Evolutionary conservation across 1,140 invertebrate genomes (phyloP).

Genomic region (Sinonovacula constricta): DNA sequence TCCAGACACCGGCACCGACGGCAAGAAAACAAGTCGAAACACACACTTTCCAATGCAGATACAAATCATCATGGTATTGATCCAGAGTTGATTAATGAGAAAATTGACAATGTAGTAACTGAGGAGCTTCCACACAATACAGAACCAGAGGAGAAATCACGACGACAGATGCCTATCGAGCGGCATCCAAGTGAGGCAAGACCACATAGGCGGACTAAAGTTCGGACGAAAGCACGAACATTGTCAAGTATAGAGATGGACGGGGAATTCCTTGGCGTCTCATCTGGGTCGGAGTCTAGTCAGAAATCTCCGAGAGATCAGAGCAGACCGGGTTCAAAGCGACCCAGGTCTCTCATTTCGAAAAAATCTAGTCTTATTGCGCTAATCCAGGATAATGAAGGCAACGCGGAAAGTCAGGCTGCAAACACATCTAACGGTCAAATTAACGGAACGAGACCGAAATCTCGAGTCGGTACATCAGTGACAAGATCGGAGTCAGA

Average conservation of each 20-base stretch:
- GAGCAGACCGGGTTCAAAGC: slow-evolving; percentile 18
- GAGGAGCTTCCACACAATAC: not conserved
- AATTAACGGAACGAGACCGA: not conserved
- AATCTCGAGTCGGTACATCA: slow-evolving; percentile 25
- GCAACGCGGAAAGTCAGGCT: not conserved
- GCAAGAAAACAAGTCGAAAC: too few relatives aligned
- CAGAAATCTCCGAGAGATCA: not conserved
- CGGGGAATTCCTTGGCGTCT: not conserved
- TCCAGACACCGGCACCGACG: not conserved
- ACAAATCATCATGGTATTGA: not conserved
- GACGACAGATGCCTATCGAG: not conserved
- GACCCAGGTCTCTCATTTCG: slow-evolving; percentile 41
- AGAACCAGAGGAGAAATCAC: not conserved
- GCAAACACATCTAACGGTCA: not conserved
- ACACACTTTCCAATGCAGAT: too few relatives aligned
- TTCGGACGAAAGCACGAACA: slow-evolving; percentile 35
- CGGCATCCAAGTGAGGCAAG: not conserved
- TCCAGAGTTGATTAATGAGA: not conserved
- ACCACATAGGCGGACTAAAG: not conserved
- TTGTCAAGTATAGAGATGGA: slow-evolving; percentile 34
- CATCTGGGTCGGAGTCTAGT: slow-evolving; percentile 4
- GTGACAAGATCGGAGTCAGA: slow-evolving; percentile 43
- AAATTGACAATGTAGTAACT: not conserved
- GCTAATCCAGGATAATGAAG: slow-evolving; percentile 24
- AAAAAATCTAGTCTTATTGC: slow-evolving; percentile 39